Percentiles rank a stretch among this genome's conserved stretches.
Conservation (phyloP, 2,113 vertebrate genomes). For the Polypterus bichir region DNA sequence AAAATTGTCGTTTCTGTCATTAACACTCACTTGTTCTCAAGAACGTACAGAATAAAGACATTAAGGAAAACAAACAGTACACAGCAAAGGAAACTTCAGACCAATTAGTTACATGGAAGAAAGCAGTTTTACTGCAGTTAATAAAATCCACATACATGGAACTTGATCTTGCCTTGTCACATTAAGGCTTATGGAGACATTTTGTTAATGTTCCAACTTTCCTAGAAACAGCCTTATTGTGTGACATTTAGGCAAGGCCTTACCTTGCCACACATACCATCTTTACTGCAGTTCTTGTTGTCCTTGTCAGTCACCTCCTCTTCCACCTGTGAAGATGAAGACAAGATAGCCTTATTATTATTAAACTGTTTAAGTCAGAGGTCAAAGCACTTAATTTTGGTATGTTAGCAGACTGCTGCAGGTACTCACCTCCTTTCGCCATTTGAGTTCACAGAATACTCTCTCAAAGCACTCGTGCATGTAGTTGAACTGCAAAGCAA, state of each 20-base stretch:
- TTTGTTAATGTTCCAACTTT: too few species aligned
- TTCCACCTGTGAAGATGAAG: slow-evolving; percentile 47
- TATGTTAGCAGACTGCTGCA: not conserved
- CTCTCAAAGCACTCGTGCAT: slow-evolving; percentile 97
- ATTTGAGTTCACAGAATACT: slow-evolving; percentile 94
- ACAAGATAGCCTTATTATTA: not conserved
- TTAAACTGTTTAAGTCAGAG: not conserved
- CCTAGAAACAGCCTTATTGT: not conserved
- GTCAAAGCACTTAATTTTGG: slow-evolving; percentile 13
- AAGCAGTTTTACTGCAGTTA: too few species aligned
- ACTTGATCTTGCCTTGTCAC: too few species aligned
- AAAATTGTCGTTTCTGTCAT: too few species aligned
- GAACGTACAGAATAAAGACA: too few species aligned
- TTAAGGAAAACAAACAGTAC: too few species aligned
- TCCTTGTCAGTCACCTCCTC: slow-evolving; percentile 67
- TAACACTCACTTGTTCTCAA: too few species aligned
- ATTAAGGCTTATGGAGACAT: too few species aligned
- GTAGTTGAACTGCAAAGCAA: slow-evolving; percentile 77
- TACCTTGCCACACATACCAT: slow-evolving; percentile 56
- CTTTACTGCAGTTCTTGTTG: slow-evolving; percentile 71
- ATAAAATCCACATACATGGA: too few species aligned
- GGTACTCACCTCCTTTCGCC: slow-evolving; percentile 84
- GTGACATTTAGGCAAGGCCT: slow-evolving; percentile 1
- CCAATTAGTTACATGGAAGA: too few species aligned
- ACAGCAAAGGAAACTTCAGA: too few species aligned